A percentile compares a stretch with the other conserved stretches of the same genome.
Conservation (phyloP, 2,113 vertebrate genomes). For the Eudyptes chrysolophus region DNA sequence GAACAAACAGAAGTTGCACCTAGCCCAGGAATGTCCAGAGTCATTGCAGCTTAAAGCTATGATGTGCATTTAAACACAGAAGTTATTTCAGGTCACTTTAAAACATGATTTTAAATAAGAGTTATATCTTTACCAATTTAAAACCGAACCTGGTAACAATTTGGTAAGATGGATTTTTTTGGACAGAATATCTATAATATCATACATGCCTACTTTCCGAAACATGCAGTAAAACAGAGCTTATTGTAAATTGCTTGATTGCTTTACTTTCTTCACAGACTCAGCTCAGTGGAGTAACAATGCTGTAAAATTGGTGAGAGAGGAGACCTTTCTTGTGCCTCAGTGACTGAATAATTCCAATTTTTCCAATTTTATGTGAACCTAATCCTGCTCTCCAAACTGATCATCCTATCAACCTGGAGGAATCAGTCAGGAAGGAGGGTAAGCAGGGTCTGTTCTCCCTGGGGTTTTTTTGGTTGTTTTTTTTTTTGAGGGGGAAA, state of each 20-base stretch:
- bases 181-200: background rate
- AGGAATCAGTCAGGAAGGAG: background rate
- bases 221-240: background rate
- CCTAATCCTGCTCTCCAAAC: background rate
- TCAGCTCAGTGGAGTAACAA: background rate
- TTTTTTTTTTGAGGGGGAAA: background rate
- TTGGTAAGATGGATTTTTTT: background rate
- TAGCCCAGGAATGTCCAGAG: background rate
- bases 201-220: background rate
- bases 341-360: background rate
- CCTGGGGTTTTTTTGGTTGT: background rate
- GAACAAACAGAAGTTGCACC: constrained; percentile 8
- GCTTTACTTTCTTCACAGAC: constrained; percentile 4
- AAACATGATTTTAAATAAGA: background rate
- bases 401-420: background rate
- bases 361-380: background rate
- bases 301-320: background rate
- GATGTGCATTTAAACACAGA: background rate
- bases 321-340: background rate
- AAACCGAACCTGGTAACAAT: constrained; percentile 7
- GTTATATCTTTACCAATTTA: background rate
- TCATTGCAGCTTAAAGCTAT: background rate
- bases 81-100: background rate
- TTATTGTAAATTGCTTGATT: constrained; percentile 5
- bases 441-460: background rate